These are phyloP conservation scores for Chlorops oryzae DNA, from an alignment of 1,140 invertebrate species.

Conservation along the genomic window DNA sequence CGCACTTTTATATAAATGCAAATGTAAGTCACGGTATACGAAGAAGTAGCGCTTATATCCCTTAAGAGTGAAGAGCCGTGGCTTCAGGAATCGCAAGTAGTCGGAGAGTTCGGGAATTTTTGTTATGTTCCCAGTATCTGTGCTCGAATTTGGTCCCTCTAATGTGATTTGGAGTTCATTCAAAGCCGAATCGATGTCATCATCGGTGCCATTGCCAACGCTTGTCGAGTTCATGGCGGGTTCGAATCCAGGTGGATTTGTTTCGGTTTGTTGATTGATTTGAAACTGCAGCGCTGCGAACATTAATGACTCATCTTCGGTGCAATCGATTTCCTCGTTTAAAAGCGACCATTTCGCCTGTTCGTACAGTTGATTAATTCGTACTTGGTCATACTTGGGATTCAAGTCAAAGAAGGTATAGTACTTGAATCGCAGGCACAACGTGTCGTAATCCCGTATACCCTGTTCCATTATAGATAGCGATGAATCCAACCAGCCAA, in stretches of 20 bases:
- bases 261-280: constrained; percentile 79
- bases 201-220: constrained; percentile 49
- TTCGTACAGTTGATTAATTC: constrained; percentile 99
- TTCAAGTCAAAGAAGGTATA: constrained; percentile 94
- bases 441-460: constrained; percentile 84
- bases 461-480: constrained; percentile 99
- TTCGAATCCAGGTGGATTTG: constrained; percentile 59
- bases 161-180: constrained; percentile 83
- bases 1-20: constrained; percentile 45
- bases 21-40: constrained; percentile 76
- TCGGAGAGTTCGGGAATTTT: constrained; percentile 84
- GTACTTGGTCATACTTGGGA: constrained; percentile 85
- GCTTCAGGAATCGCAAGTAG: constrained; percentile 80
- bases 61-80: constrained; percentile 85
- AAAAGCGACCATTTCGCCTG: constrained; percentile 97
- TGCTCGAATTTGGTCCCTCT: constrained; percentile 62
- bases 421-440: constrained; percentile 82
- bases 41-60: constrained; percentile 87
- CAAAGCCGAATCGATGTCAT: constrained; percentile 86
- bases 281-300: constrained; percentile 97
- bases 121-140: constrained; percentile 66
- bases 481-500: constrained; percentile 96
- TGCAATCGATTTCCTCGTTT: constrained; percentile 97
- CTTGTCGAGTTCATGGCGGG: constrained; percentile 41
- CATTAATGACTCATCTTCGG: constrained; percentile 98